phyloP scores from a whole-genome alignment of 2,797 vertebrate species.

The Syngnathus acus region DNA sequence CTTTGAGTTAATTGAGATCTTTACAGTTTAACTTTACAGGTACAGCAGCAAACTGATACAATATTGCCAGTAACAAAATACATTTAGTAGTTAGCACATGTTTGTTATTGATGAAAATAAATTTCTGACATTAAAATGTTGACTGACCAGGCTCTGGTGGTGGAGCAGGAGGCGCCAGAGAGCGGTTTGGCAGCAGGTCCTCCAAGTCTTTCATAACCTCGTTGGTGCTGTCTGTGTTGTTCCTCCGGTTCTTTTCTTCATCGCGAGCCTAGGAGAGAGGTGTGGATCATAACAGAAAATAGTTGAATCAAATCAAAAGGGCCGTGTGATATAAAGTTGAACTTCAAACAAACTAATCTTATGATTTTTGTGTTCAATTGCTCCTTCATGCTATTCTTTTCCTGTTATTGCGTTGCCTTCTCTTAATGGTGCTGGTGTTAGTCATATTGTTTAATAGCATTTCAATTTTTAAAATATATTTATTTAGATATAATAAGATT shows the following conservation, averaged over 20 bases:
- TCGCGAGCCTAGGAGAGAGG: conserved; percentile 75
- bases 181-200: conserved; percentile 69
- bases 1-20: background rate
- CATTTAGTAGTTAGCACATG: background rate
- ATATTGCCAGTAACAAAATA: background rate
- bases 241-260: conserved; percentile 89
- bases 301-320: background rate
- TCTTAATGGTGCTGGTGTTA: too few relatives aligned
- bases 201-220: conserved; percentile 78
- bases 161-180: conserved; percentile 36
- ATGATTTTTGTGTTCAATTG: background rate
- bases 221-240: conserved; percentile 79
- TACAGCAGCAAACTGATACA: too few relatives aligned
- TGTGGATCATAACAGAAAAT: background rate
- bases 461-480: too few relatives aligned
- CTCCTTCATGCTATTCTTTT: too few relatives aligned
- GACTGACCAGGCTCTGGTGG: conserved; percentile 50
- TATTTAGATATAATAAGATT: background rate
- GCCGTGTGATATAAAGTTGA: background rate
- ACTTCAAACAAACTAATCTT: background rate
- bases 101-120: background rate
- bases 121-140: background rate
- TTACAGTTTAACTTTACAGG: background rate
- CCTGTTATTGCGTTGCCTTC: too few relatives aligned
- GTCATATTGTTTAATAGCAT: too few relatives aligned